Evolutionary conservation across 2,113 vertebrate genomes (phyloP).

Genomic region (Coturnix japonica): DNA sequence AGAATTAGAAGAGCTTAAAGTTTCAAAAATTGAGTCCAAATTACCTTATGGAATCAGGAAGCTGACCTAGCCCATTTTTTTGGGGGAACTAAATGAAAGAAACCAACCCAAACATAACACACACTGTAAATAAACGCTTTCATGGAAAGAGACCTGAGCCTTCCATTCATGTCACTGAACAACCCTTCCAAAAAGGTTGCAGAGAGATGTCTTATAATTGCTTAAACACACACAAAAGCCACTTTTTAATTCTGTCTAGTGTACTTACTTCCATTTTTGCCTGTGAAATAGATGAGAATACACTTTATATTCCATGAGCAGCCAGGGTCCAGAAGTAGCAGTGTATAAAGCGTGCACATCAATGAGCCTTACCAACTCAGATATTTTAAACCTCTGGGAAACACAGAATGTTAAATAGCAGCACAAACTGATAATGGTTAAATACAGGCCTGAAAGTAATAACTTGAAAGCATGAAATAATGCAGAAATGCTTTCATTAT

Average conservation of each 20-base stretch:
- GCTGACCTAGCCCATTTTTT: neutral
- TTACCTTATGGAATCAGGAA: conserved; percentile 5
- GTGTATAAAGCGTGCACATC: neutral
- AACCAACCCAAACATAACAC: neutral
- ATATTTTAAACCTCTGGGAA: neutral
- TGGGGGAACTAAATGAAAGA: neutral
- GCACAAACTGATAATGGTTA: neutral
- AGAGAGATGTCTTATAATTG: neutral
- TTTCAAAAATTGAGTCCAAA: neutral
- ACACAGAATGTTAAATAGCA: neutral
- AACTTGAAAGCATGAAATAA: neutral
- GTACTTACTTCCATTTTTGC: neutral
- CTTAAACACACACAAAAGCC: neutral
- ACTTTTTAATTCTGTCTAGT: neutral
- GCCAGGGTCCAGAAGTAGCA: neutral
- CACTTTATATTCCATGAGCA: neutral
- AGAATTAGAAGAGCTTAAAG: neutral
- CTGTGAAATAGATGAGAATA: neutral
- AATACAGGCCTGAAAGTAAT: neutral
- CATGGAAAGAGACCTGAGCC: neutral
- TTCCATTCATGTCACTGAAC: neutral
- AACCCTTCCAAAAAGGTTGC: neutral
- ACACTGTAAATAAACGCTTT: neutral
- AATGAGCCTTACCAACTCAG: neutral
- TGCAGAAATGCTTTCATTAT: neutral